A percentile compares a stretch with the other conserved stretches of the same genome.
Conservation (phyloP, 2,113 vertebrate species). For the Microcebus tavaratra region DNA sequence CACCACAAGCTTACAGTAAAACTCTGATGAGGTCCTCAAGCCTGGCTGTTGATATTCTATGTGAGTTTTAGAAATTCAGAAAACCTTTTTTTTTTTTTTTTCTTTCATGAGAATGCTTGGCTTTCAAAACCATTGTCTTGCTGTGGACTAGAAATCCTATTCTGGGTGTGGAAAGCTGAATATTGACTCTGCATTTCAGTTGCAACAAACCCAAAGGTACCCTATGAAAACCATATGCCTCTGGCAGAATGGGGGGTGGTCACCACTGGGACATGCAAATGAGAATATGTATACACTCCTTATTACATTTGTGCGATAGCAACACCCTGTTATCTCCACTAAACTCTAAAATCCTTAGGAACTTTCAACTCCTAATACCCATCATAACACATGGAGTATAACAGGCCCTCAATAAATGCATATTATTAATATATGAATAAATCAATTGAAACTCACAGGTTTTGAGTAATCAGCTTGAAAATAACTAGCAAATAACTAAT, state of each 20-base stretch:
- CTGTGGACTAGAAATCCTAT: constrained; percentile 22
- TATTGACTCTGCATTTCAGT: background rate
- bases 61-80: background rate
- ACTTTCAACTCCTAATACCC: background rate
- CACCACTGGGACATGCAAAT: background rate
- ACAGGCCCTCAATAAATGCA: background rate
- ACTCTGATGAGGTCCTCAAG: background rate
- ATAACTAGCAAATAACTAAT: background rate
- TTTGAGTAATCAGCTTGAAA: constrained; percentile 1
- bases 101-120: background rate
- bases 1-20: background rate
- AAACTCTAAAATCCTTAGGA: background rate
- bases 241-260: background rate
- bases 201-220: background rate
- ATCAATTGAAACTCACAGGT: background rate
- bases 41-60: background rate
- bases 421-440: background rate
- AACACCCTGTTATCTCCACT: background rate
- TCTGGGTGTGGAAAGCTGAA: background rate
- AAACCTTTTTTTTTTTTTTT: background rate
- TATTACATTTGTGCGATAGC: background rate
- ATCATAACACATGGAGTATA: background rate
- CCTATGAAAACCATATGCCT: background rate
- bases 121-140: constrained; percentile 38
- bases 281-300: background rate